Evolutionary conservation across 30 jellyfish, hydroid and myxozoan species (phyloP).

Genomic region (Morbakka virulenta): DNA sequence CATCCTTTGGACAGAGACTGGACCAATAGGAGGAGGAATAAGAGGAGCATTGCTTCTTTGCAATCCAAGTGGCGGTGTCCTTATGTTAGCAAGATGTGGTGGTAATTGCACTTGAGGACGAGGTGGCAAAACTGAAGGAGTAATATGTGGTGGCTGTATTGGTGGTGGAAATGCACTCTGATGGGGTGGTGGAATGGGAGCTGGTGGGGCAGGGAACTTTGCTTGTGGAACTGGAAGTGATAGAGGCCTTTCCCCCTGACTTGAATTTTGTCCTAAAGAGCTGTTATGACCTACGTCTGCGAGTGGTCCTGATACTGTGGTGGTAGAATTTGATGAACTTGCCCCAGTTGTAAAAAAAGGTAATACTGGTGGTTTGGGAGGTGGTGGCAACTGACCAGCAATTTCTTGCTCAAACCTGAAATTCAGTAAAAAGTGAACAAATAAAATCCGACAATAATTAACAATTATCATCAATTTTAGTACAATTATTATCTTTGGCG

Average conservation of each 20-base stretch:
- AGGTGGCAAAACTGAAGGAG: slow-evolving; percentile 25
- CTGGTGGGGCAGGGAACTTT: slow-evolving; percentile 19
- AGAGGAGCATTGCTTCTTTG: slow-evolving; percentile 1
- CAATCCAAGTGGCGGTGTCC: slow-evolving; percentile 12
- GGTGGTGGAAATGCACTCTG: not conserved
- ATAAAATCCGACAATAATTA: not conserved
- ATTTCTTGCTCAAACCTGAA: slow-evolving; percentile 91
- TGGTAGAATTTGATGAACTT: not conserved
- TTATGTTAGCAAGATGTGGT: slow-evolving; percentile 46
- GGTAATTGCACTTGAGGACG: slow-evolving; percentile 43
- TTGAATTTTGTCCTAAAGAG: slow-evolving; percentile 17
- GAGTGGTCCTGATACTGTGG: slow-evolving; percentile 2
- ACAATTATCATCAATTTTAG: not conserved
- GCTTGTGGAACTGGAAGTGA: slow-evolving; percentile 11
- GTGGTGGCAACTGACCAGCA: slow-evolving; percentile 96
- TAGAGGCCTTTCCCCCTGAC: slow-evolving; percentile 7
- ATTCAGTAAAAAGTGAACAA: not conserved
- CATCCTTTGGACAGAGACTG: too few relatives aligned
- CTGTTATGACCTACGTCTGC: slow-evolving; percentile 1
- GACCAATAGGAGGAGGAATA: too few relatives aligned
- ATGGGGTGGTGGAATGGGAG: not conserved
- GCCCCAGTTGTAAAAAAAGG: slow-evolving; percentile 10
- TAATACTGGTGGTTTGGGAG: slow-evolving; percentile 75
- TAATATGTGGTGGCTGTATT: slow-evolving; percentile 4
- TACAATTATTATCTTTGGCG: too few relatives aligned